phyloP scores from a whole-genome alignment of 2,113 vertebrate species.

The Cyanoderma ruficeps region DNA sequence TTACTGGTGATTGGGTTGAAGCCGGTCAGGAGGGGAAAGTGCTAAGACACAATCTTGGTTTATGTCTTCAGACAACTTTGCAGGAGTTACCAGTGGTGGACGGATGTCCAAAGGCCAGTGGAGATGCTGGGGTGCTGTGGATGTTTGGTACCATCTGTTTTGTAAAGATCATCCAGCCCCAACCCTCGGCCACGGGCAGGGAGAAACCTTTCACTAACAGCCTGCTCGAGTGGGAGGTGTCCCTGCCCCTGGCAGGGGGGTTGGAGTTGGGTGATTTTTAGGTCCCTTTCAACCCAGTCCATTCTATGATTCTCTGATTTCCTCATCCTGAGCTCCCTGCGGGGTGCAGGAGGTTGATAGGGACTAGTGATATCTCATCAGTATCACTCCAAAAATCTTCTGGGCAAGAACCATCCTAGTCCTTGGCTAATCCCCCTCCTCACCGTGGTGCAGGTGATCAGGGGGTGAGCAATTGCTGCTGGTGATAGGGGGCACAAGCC shows the following conservation, averaged over 20 bases:
- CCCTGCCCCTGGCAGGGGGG: background rate
- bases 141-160: background rate
- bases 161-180: background rate
- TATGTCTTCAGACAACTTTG: background rate
- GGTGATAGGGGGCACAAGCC: background rate
- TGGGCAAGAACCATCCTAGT: background rate
- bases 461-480: background rate
- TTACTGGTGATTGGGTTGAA: slow-evolving; percentile 1
- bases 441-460: fast-evolving
- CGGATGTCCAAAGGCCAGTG: background rate
- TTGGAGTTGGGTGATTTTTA: background rate
- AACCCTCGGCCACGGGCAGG: background rate
- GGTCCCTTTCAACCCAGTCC: background rate
- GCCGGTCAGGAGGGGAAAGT: background rate
- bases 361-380: too few species aligned
- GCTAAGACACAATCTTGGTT: background rate
- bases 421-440: background rate
- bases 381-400: background rate
- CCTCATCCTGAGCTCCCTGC: background rate
- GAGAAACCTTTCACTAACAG: background rate
- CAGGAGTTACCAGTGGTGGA: background rate
- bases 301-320: background rate
- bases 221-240: too few species aligned
- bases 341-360: background rate
- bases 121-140: background rate